Evolutionary conservation across 2,797 vertebrate genomes (phyloP).

Genomic region (Meda fulgida): DNA sequence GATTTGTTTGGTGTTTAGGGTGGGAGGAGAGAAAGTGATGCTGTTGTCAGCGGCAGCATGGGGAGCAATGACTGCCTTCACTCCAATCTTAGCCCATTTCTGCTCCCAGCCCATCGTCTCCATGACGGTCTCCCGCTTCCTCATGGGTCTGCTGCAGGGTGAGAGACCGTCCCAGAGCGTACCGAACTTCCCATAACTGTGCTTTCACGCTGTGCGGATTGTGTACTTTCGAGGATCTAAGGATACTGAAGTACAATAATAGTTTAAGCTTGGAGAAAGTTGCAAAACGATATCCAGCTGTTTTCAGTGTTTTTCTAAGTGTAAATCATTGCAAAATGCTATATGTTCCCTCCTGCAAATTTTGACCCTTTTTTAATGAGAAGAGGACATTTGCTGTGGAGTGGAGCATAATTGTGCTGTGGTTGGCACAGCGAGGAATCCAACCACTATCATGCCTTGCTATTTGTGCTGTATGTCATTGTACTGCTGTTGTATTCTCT

Average conservation of each 20-base stretch:
- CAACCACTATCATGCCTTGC: conserved; percentile 15
- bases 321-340: conserved; percentile 13
- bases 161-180: conserved; percentile 56
- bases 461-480: conserved; percentile 10
- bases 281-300: not conserved
- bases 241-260: not conserved
- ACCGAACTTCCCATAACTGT: not conserved
- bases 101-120: conserved; percentile 87
- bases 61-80: conserved; percentile 89
- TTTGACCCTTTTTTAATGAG: not conserved
- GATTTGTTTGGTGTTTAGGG: conserved; percentile 72
- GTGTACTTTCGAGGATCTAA: not conserved
- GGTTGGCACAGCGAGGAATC: not conserved
- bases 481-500: not conserved
- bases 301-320: not conserved
- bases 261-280: not conserved
- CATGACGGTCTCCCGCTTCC: conserved; percentile 88
- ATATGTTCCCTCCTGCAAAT: conserved; percentile 4
- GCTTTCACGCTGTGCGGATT: not conserved
- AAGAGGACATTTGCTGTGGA: conserved; percentile 4
- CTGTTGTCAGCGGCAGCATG: conserved; percentile 90
- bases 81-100: conserved; percentile 84
- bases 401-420: conserved; percentile 3
- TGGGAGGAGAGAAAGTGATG: conserved; percentile 95
- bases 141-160: conserved; percentile 96